Base-by-base conservation (phyloP, 2,888 invertebrate species). In the Abrostola triplasia region DNA sequence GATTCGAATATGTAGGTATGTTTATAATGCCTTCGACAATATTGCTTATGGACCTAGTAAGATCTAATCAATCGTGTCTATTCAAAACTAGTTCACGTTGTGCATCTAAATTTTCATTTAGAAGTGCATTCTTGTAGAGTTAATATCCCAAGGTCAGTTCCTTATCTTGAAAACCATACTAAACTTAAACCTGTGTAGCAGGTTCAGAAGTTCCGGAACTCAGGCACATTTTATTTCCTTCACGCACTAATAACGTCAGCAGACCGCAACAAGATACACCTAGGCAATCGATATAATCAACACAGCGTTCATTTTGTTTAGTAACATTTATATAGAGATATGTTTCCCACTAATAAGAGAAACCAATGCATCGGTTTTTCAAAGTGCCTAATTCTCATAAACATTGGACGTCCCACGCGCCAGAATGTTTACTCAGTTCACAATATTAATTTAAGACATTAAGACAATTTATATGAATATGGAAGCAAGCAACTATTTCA, bases 401-500 rank as follows among this genome's bases (percentile, higher is more conserved):
- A 44, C 60, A 58, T 77, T 74, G 40, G 38, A 35, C 76, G 50
- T 62, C 78, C 72, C 76, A 73, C 78, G 67, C 71, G 56, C 13
- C 55, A 38, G 54, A 69, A 67, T 76, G 73, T 75, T 67, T 75
- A 67, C 64, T 70, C 64, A 70, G 68, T 66, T 76, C 66, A 58
- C 77, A 72, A 80, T 78, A 80, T 83, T 80, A 82, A 80, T 82
- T 76, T 77, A 74, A 73, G 65, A 70, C 78, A 78, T 83, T 79
- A 67, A 78, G 71, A 70, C 76, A 76, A 79, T 84, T 72, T 73
- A 79, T 78, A 80, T 78, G 76, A 78, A 80, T 80, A 82, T 81
- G 77, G 69, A 82, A 81, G 77, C 76, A 73, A 80, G 80, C 77
- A 85, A 82, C 77, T 83, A 84, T 84, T 87, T 87, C 84, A 84